phyloP scores from a whole-genome alignment of 2,113 vertebrate species.

The Ursus arctos region DNA sequence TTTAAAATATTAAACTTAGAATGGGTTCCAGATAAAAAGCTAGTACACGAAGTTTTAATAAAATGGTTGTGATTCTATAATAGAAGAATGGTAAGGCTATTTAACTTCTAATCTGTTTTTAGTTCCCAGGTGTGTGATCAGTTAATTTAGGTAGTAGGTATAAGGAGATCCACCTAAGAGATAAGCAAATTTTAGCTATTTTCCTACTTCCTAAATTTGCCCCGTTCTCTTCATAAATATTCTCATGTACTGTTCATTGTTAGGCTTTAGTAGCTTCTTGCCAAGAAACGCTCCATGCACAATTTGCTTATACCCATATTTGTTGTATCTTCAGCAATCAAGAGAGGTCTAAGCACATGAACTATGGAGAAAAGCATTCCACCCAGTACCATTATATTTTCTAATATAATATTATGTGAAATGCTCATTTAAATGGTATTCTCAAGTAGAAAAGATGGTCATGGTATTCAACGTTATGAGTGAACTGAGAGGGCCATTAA shows the following conservation, averaged over 20 bases:
- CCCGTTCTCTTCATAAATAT: not conserved
- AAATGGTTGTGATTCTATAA: not conserved
- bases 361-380: not conserved
- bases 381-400: not conserved
- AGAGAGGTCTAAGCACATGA: not conserved
- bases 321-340: not conserved
- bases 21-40: constrained; percentile 26
- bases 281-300: not conserved
- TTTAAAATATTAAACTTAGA: constrained; percentile 50
- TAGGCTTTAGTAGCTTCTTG: not conserved
- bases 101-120: not conserved
- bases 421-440: constrained; percentile 25
- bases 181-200: not conserved
- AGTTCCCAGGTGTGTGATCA: not conserved
- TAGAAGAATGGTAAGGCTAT: not conserved
- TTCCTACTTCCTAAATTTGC: not conserved
- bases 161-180: not conserved
- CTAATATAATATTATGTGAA: not conserved
- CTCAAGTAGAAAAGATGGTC: not conserved
- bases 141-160: not conserved
- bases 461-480: not conserved
- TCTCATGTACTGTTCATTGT: not conserved
- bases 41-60: constrained; percentile 32
- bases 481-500: not conserved
- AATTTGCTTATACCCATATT: not conserved